These are phyloP conservation scores for Caenorhabditis tropicalis DNA, from an alignment of 1,140 invertebrate genomes.

Conservation along the genomic window DNA sequence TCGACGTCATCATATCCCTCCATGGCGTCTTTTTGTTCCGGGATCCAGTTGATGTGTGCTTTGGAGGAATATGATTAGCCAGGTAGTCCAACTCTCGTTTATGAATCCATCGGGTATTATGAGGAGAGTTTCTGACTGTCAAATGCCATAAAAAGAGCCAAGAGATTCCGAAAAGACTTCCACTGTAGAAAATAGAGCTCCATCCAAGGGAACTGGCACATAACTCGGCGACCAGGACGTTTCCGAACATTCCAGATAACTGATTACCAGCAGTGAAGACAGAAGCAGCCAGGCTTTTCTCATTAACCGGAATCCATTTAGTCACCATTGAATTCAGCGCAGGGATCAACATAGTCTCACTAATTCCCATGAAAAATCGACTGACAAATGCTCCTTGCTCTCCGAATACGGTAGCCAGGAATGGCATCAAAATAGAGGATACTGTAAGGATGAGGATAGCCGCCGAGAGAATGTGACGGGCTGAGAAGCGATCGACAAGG, in stretches of 20 bases:
- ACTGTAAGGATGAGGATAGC: neutral
- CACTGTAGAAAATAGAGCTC: conserved; percentile 47
- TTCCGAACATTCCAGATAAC: conserved; percentile 44
- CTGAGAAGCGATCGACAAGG: conserved; percentile 27
- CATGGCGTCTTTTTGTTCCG: conserved; percentile 11
- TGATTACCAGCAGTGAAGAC: conserved; percentile 51
- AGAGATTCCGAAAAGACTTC: conserved; percentile 32
- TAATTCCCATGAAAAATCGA: conserved; percentile 42
- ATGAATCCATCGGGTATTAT: conserved; percentile 41
- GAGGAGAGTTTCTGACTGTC: conserved; percentile 44
- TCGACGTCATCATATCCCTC: conserved; percentile 10
- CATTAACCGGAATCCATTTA: conserved; percentile 47
- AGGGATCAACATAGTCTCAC: conserved; percentile 43
- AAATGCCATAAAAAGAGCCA: conserved; percentile 39
- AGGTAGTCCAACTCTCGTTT: conserved; percentile 38
- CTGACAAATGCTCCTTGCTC: neutral
- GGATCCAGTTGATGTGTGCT: neutral
- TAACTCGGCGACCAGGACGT: neutral
- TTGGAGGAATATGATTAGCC: conserved; percentile 29
- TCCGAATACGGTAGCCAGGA: neutral
- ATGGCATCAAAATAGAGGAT: conserved; percentile 20
- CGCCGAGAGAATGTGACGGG: conserved; percentile 22
- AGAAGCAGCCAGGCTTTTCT: conserved; percentile 42
- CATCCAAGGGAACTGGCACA: conserved; percentile 41
- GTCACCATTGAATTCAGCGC: conserved; percentile 41